These are phyloP conservation scores for Agrotis segetum DNA, from an alignment of 2,888 invertebrate species.

Conservation along the genomic window DNA sequence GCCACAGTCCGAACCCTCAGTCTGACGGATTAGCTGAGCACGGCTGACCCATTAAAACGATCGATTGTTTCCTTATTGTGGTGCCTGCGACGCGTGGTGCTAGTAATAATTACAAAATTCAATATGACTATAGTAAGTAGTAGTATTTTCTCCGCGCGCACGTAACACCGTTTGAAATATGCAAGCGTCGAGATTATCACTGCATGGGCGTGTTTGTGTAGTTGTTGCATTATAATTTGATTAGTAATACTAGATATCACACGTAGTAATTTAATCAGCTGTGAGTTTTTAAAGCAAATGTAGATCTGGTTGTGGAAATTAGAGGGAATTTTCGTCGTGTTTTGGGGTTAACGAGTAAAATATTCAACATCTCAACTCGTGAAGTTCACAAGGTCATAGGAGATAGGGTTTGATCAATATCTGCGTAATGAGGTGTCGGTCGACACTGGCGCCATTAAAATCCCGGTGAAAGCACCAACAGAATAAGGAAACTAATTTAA, in stretches of 20 bases:
- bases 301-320: conserved; percentile 43
- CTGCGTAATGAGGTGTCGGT: conserved; percentile 81
- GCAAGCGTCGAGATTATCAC: conserved; percentile 58
- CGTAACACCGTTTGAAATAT: conserved; percentile 52
- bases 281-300: conserved; percentile 36
- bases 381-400: conserved; percentile 78
- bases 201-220: conserved; percentile 50
- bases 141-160: conserved; percentile 53
- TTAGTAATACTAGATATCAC: conserved; percentile 46
- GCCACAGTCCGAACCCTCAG: conserved; percentile 76
- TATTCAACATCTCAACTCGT: conserved; percentile 74
- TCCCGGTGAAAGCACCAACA: conserved; percentile 76
- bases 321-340: conserved; percentile 47
- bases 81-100: conserved; percentile 77
- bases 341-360: conserved; percentile 73
- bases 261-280: conserved; percentile 51
- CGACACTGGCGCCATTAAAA: conserved; percentile 81
- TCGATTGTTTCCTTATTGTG: conserved; percentile 90
- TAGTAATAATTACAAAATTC: conserved; percentile 81
- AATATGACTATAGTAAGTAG: conserved; percentile 66
- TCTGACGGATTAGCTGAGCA: conserved; percentile 87
- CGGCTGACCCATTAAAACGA: conserved; percentile 90
- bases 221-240: conserved; percentile 59
- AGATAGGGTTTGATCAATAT: conserved; percentile 83
- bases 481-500: conserved; percentile 82